A percentile compares a stretch with the other conserved stretches of the same genome.
These are phyloP conservation scores for Zophobas atratus DNA, from an alignment of 1,140 invertebrate genomes.

Conservation along the genomic window DNA sequence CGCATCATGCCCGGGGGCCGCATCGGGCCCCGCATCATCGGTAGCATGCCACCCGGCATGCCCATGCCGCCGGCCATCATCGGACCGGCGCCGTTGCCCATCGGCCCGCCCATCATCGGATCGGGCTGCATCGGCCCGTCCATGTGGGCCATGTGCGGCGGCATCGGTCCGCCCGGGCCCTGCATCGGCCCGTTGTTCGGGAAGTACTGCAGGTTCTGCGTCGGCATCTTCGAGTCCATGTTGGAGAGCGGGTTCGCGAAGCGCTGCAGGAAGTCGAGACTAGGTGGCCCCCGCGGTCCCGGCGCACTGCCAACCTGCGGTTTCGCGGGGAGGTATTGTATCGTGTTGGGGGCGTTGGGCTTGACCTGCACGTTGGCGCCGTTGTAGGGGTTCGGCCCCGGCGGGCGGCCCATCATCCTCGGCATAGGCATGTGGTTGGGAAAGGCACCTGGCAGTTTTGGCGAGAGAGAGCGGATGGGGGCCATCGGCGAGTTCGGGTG, in stretches of 20 bases:
- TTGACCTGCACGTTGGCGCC: conserved; percentile 94
- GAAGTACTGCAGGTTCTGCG: conserved; percentile 84
- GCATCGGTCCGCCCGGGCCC: conserved; percentile 66
- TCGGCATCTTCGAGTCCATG: conserved; percentile 81
- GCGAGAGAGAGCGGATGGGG: conserved; percentile 67
- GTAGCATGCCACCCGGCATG: conserved; percentile 66
- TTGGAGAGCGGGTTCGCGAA: conserved; percentile 85
- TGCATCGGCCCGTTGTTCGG: conserved; percentile 71
- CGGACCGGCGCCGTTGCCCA: conserved; percentile 62
- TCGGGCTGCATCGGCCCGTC: conserved; percentile 66
- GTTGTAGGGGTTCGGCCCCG: conserved; percentile 80
- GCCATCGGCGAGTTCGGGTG: conserved; percentile 68
- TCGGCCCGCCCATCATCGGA: conserved; percentile 69
- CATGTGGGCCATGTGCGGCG: conserved; percentile 68
- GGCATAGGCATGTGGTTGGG: conserved; percentile 67
- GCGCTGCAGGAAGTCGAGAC: conserved; percentile 92
- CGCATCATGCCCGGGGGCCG: conserved; percentile 70
- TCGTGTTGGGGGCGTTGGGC: conserved; percentile 96
- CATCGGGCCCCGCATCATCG: conserved; percentile 67
- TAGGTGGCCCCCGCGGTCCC: conserved; percentile 85
- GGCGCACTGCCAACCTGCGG: conserved; percentile 80
- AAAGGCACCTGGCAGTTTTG: conserved; percentile 68
- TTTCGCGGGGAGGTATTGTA: conserved; percentile 96
- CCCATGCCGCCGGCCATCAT: conserved; percentile 68
- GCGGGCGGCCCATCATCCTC: conserved; percentile 71